phyloP scores from a whole-genome alignment of 1,140 invertebrate species.

The Brachionus calyciflorus region DNA sequence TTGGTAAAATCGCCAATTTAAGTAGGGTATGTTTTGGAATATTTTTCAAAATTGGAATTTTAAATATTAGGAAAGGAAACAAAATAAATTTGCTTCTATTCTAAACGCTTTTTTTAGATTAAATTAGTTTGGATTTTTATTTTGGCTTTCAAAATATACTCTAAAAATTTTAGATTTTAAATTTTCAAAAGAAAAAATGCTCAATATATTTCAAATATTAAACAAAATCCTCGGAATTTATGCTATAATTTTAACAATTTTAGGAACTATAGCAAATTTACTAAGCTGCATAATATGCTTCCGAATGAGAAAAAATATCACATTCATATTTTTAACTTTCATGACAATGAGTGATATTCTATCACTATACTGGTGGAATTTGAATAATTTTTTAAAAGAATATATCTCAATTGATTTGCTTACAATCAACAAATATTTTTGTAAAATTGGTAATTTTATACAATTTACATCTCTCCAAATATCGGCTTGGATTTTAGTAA shows the following conservation, averaged over 20 bases:
- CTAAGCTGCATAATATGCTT: conserved; percentile 16
- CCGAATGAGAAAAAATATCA: conserved; percentile 11
- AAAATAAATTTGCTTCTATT: too few relatives aligned
- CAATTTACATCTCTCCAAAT: conserved; percentile 41
- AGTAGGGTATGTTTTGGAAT: too few relatives aligned
- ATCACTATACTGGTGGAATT: conserved; percentile 40
- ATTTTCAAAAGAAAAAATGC: not conserved
- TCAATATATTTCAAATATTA: conserved; percentile 2
- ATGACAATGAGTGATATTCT: conserved; percentile 25
- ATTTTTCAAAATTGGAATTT: too few relatives aligned
- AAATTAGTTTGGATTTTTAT: too few relatives aligned
- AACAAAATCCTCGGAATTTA: conserved; percentile 12
- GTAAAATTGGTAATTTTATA: conserved; percentile 24
- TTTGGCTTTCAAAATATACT: too few relatives aligned
- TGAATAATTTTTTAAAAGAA: conserved; percentile 24
- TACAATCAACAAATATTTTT: not conserved
- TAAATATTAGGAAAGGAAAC: too few relatives aligned
- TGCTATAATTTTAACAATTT: conserved; percentile 2
- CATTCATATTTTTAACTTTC: conserved; percentile 29
- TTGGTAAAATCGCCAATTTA: too few relatives aligned
- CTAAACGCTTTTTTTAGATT: too few relatives aligned
- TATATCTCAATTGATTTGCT: not conserved
- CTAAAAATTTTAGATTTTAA: not conserved
- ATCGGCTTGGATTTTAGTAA: conserved; percentile 44
- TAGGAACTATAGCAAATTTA: conserved; percentile 19